phyloP scores from a whole-genome alignment of 2,797 vertebrate genomes.

The Oceanodroma leucorhoa region DNA sequence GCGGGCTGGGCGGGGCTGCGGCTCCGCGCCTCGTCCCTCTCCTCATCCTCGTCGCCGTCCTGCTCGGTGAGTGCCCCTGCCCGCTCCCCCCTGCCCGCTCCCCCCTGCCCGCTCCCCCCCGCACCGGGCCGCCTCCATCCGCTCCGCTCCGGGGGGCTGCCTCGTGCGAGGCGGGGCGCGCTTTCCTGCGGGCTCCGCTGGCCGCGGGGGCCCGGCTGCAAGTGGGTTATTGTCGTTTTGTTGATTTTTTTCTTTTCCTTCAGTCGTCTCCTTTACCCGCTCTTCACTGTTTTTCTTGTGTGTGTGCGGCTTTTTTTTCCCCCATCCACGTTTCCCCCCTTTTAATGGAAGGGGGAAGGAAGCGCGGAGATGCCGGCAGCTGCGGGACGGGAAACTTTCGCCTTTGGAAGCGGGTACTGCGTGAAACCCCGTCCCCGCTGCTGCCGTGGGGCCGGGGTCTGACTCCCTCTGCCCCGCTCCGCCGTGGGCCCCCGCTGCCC shows the following conservation, averaged over 20 bases:
- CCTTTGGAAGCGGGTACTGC: not conserved
- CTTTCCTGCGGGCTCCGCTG: not conserved
- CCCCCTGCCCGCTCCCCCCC: too few species aligned
- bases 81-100: not conserved
- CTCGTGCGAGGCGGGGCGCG: not conserved
- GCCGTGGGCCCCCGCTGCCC: not conserved
- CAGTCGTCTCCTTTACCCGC: rapidly evolving
- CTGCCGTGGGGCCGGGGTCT: not conserved
- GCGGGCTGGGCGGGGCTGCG: not conserved
- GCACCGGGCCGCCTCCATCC: too few species aligned
- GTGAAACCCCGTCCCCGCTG: not conserved
- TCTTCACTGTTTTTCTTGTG: rapidly evolving
- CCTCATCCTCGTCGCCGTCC: not conserved
- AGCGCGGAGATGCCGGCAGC: not conserved
- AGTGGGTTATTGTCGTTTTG: too few species aligned
- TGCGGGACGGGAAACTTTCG: not conserved
- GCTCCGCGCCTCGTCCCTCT: not conserved
- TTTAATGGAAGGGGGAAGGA: not conserved
- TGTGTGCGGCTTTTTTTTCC: too few species aligned
- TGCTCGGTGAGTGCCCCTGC: conserved; percentile 27
- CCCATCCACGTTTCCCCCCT: rapidly evolving
- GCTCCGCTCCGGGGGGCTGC: not conserved
- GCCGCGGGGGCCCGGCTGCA: not conserved
- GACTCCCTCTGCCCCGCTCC: too few species aligned
- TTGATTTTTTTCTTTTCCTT: too few species aligned